Evolutionary conservation across 2,113 vertebrate genomes (phyloP).

Genomic region (Strix aluco): DNA sequence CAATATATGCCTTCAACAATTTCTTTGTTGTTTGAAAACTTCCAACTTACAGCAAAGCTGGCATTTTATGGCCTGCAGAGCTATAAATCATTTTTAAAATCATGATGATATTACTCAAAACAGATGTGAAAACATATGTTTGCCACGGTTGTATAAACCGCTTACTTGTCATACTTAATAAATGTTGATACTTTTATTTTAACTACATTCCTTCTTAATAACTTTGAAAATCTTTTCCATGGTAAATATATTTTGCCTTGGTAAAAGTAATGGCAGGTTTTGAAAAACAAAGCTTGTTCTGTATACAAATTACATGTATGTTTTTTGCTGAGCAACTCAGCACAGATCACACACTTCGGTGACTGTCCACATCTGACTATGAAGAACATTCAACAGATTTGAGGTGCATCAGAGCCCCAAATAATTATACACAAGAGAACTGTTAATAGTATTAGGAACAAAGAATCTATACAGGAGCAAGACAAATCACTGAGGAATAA

Average conservation of each 20-base stretch:
- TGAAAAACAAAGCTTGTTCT: not conserved
- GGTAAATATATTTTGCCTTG: conserved; percentile 49
- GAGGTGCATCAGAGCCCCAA: not conserved
- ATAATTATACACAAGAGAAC: not conserved
- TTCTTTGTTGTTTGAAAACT: conserved; percentile 67
- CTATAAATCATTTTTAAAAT: conserved; percentile 80
- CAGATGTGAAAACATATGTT: conserved; percentile 83
- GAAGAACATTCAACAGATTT: not conserved
- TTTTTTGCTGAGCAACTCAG: not conserved
- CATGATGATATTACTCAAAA: conserved; percentile 80
- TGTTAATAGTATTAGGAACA: not conserved
- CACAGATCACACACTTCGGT: not conserved
- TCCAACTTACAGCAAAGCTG: conserved; percentile 67
- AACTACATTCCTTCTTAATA: conserved; percentile 65
- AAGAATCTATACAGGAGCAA: not conserved
- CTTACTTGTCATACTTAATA: conserved; percentile 78
- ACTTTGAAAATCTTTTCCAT: conserved; percentile 63
- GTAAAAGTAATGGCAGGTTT: conserved; percentile 16
- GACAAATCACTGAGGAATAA: not conserved
- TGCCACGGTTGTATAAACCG: conserved; percentile 68
- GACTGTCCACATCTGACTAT: not conserved
- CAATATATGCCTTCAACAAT: conserved; percentile 57
- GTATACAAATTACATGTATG: not conserved
- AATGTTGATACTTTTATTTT: conserved; percentile 70
- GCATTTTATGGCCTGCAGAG: conserved; percentile 72